Base-by-base conservation (phyloP, 2,888 invertebrate species). In the Hetaerina titia region DNA sequence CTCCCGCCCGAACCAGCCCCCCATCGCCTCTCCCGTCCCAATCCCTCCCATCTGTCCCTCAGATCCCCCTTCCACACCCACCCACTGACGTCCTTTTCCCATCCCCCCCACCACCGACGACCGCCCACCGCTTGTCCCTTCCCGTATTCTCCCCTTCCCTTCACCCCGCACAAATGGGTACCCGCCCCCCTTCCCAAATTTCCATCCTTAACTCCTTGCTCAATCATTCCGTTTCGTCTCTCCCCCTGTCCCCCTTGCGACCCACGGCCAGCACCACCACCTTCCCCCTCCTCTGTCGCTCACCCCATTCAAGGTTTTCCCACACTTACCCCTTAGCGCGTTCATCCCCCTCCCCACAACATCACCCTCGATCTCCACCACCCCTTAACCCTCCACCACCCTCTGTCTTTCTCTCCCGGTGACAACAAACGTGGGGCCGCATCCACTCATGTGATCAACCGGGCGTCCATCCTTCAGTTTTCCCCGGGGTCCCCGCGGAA, bases 151-250 rank as follows among this genome's bases (percentile, higher is more conserved):
- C 64, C 64, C 90, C 69, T 45, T 22, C 92, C 69, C 69, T n/a
- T 31, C 22, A 57, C 11, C 56, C 57, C 89, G 56, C 57, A 22
- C 69, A 69, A 11, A 45, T 45, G 5, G 69, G 69, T n/a, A 11
- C 22, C 45, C 45, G 45, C 11, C n/a, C 69, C 69, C 69, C 22
- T 19, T 45, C 22, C n/a, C 89, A 8, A 56, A 89, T 89, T 89
- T 89, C 92, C 92, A 92, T 69, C 69, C 92, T 69, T 74, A 92
- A 92, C 92, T 92, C 92, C 92, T 92, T 92, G 92, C 92, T 92
- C 92, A 92, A 92, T 92, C 92, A 92, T 92, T 69, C 69, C 64
- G 64, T 69, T 63, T 64, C 90, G 19, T 58, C 89, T 56, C 89
- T 19, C 58, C 57, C 89, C 9, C 89, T 89, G 6, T 58, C 89